Base-by-base conservation (phyloP, 2,113 vertebrate species). In the Coreoperca whiteheadi region DNA sequence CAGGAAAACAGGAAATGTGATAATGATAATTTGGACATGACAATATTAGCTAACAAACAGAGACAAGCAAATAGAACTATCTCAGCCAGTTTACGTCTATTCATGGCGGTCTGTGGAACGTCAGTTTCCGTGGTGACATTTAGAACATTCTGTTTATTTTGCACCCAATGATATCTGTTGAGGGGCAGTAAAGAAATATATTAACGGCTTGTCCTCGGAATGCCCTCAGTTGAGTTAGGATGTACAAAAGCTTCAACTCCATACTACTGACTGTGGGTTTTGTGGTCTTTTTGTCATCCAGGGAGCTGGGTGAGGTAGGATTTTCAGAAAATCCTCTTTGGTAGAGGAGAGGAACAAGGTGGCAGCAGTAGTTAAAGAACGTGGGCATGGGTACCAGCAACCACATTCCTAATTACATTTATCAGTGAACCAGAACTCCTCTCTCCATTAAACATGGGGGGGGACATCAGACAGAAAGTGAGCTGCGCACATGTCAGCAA, bases 391-490 rank as follows among this genome's bases (percentile, higher is more conserved):
- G 57, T 75, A 83, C 82, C 30, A 85, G 73, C 63, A 67, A 91
- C 89, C 88, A 60, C 88, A 91, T 82, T 88, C 86, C 70, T 90
- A 91, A 93, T 94, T 93, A 83, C 53, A 48, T 82, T 77, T 69
- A 84, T 84, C 81, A 87, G 78, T 90, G 90, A 91, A 94, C 86
- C 91, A 82, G 82, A 91, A 91, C 86, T 82, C 68, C 79, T 87
- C 89, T 91, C 72, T 77, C 46, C 85, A 91, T 93, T 82, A 88
- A 89, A 89, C 82, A 81, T 28, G 82, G 69, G 23, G 48, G 81
- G 81, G 73, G 8, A 79, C 86, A 84, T 90, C 84, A 92, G 89
- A 88, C 76, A 59, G 71, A 79, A 69, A 80, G 72, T 70, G 71
- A 91, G 89, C 93, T 79, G 83, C 73, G 78, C 90, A 89, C 83